Base-by-base conservation (phyloP, 2,888 invertebrate species). In the Tenthredo mesomela region DNA sequence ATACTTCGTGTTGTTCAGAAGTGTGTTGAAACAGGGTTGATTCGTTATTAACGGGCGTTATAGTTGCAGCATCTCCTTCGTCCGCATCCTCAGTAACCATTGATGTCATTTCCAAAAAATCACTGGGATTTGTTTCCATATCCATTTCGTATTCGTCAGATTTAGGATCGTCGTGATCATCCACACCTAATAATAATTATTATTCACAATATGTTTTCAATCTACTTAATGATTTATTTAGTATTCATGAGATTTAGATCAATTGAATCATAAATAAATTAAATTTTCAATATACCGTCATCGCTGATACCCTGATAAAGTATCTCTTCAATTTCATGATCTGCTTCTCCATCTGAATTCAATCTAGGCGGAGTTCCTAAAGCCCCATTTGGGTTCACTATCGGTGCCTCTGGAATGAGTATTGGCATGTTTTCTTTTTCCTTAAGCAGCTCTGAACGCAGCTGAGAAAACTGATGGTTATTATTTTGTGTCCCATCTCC, bases 61-160 rank as follows among this genome's bases (percentile, higher is more conserved):
- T 71, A 54, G 78, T 87, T 67, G 67, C 67, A 2, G 85, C 61
- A 37, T 84, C 84, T 29, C 67, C 85, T 47, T 87, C 86, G 21
- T 88, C 88, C 0, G 84, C 88, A 10, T 91, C 91, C n/a, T 91
- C 91, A 83, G 89, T 89, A 2, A 91, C 91, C 88, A 91, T 93
- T 15, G 92, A 90, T 0, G 92, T 90, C 91, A 93, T 90, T 86
- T 93, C 93, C 85, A 93, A 87, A 84, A 93, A 93, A 75, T 93
- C 93, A 65, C 92, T 93, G 0, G 93, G 93, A 88, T 93, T 93
- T 21, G 92, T 93, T 80, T 93, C 93, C 93, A 93, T 93, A 85
- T 93, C 93, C 92, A 93, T 92, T 84, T 93, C 93, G 84, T 92
- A 93, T 33, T 93, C 93, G 83, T 93, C 93, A 4, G 92, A 93